Conservation (phyloP, 1,140 invertebrate species). For the Drosophila guanche region DNA sequence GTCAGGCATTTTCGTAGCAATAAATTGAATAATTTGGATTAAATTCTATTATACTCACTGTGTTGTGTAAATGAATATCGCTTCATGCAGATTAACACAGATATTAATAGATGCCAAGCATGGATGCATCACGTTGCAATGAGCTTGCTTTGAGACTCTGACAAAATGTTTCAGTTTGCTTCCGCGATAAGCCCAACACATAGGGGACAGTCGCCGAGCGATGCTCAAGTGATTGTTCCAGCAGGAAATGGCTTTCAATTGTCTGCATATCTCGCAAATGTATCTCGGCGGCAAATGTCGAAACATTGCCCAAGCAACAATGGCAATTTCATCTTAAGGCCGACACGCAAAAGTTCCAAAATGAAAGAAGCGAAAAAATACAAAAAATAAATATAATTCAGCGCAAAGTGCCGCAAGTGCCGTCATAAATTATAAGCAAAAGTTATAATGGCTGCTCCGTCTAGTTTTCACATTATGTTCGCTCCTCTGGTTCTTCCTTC, state of each 20-base stretch:
- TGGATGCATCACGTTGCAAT: no score
- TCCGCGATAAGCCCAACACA: constrained; percentile 41
- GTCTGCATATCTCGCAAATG: constrained; percentile 10
- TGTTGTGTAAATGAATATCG: no score
- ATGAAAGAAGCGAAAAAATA: constrained; percentile 10
- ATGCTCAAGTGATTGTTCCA: constrained; percentile 45
- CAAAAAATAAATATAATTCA: constrained; percentile 40
- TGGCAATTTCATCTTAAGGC: constrained; percentile 57
- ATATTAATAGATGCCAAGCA: no score
- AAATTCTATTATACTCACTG: no score
- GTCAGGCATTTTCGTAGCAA: no score
- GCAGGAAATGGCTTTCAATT: constrained; percentile 52
- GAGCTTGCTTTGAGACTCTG: constrained; percentile 7
- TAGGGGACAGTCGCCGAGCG: constrained; percentile 12
- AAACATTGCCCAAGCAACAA: constrained; percentile 33
- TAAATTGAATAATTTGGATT: no score
- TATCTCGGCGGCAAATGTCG: constrained; percentile 47
- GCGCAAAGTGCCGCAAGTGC: constrained; percentile 61
- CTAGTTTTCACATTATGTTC: constrained; percentile 60
- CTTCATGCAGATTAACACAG: no score
- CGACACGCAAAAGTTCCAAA: constrained; percentile 60
- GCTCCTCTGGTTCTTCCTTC: constrained; percentile 18
- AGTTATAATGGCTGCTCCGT: constrained; percentile 68
- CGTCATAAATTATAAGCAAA: constrained; percentile 75
- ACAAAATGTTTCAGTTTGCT: constrained; percentile 64